These are phyloP conservation scores for Agrotis clavis DNA, from an alignment of 2,888 invertebrate species.

Conservation along the genomic window DNA sequence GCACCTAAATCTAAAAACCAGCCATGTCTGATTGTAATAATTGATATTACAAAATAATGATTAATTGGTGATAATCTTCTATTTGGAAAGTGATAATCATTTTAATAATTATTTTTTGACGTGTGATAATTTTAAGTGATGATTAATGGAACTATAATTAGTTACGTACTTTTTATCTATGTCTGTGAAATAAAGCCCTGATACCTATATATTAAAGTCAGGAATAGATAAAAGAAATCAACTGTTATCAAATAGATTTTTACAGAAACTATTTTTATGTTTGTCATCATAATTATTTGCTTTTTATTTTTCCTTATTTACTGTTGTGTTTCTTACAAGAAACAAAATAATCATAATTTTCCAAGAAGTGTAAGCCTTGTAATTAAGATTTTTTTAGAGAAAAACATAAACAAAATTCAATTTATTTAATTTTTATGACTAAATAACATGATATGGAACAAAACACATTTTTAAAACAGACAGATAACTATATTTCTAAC, in stretches of 20 bases:
- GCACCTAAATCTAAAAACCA: slow-evolving; percentile 6
- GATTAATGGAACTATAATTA: slow-evolving; percentile 9
- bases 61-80: slow-evolving; percentile 37
- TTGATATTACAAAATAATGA: slow-evolving; percentile 28
- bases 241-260: neutral
- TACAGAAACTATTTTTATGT: neutral
- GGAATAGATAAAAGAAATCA: neutral
- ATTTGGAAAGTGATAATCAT: slow-evolving; percentile 24
- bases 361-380: no score
- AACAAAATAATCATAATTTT: no score
- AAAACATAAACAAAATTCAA: no score
- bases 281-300: neutral
- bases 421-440: no score
- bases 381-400: no score
- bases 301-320: neutral
- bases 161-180: neutral
- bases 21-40: slow-evolving; percentile 6
- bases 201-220: no score
- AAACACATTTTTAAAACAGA: no score
- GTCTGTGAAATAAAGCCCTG: neutral
- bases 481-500: no score
- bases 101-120: slow-evolving; percentile 21
- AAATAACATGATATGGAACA: no score
- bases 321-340: no score
- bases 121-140: neutral